Percentiles rank a stretch among this genome's conserved stretches.
Evolutionary conservation across 2,888 invertebrate species (phyloP).

Genomic region (Agrotis ipsilon): DNA sequence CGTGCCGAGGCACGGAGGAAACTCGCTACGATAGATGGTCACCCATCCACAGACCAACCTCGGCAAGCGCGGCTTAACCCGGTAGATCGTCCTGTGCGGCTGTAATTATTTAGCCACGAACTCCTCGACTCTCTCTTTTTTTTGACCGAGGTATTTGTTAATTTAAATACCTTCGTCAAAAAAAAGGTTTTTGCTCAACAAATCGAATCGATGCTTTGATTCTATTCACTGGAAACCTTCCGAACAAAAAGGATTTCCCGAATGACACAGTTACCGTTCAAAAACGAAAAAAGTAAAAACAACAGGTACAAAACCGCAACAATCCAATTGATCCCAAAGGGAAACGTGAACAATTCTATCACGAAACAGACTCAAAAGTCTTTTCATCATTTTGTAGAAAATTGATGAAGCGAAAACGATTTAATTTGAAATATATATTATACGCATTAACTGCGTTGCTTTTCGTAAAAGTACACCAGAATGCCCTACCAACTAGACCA

Average conservation of each 20-base stretch:
- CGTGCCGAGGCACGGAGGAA: no score
- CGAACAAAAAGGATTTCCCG: background rate
- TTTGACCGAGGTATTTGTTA: no score
- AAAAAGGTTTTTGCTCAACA: background rate
- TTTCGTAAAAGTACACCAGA: no score
- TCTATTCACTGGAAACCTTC: conserved; percentile 5
- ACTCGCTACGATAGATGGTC: no score
- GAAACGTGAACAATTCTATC: conserved; percentile 17
- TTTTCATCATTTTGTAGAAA: conserved; percentile 40
- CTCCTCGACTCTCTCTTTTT: no score
- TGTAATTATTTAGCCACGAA: no score
- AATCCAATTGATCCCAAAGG: conserved; percentile 21
- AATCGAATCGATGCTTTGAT: background rate
- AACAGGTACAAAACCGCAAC: conserved; percentile 6
- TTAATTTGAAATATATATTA: conserved; percentile 41
- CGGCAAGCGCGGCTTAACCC: no score
- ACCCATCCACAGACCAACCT: no score
- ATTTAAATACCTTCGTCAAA: background rate
- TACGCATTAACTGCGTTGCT: no score
- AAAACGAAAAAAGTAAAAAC: conserved; percentile 13
- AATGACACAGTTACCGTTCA: background rate
- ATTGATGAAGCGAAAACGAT: conserved; percentile 47
- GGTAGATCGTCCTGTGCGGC: no score
- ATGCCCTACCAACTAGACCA: no score
- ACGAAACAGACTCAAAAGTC: conserved; percentile 44